Evolutionary conservation across 2,797 vertebrate genomes (phyloP), one percentile per base, ranked within the genome.

Genomic region (Setipinna tenuifilis): DNA sequence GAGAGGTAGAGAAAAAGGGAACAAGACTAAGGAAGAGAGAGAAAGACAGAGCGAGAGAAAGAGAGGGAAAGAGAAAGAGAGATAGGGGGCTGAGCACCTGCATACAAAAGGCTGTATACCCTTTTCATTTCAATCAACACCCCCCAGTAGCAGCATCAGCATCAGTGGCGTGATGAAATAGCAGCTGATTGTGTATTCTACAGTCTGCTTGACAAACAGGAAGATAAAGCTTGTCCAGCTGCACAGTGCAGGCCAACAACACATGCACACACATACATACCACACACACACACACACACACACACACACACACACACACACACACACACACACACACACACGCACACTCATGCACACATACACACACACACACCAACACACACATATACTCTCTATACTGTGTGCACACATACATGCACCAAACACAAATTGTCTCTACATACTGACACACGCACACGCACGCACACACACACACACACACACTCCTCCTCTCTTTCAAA

Each of bases 101-200:
- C 59, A 80, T 75, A 84, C 21, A 82, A 59, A 85, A 61, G 65
- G 68, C 25, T 50, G 82, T 19, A 41, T 41, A 41, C 17, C 31
- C 71, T 78, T 78, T 41, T 41, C 71, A 78, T 78, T 44, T 78
- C 31, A 44, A 78, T 78, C 71, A 41, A 71, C 31, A 2, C 17
- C 71, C 44, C 41, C 17, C 71, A 78, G 31, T 44, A 9, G 7
- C 50, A 54, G 50, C 50, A 35, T 6, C 71, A 41, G 71, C 71
- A 78, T 78, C 35, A 78, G 71, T 16, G 5, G 25, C 12, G 65
- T 31, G 65, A 71, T 71, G 65, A 71, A 71, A 71, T 31, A 31
- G 65, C 28, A 71, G 9, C 28, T 71, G 65, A 71, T 71, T 71
- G 65, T 41, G 71, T 44, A 78, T 21, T 44, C 31, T 6, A 78